phyloP scores from a whole-genome alignment of 2,797 vertebrate genomes.

The Semaprochilodus insignis region DNA sequence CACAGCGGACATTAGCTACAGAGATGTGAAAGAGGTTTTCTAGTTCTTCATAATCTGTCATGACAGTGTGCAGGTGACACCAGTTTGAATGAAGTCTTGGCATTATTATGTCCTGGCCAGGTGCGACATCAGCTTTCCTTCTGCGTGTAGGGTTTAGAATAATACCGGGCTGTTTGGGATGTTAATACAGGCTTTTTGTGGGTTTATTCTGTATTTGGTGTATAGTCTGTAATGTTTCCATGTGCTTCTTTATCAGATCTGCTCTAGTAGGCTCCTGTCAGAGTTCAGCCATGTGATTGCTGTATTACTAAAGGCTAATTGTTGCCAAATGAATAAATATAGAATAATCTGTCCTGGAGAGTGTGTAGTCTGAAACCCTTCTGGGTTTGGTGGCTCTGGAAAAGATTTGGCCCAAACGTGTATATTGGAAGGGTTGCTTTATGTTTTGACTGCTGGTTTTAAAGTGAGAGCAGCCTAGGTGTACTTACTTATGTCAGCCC shows the following conservation, averaged over 20 bases:
- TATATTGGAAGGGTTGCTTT: no score
- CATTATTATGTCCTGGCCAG: not conserved
- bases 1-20: not conserved
- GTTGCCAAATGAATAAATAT: not conserved
- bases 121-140: not conserved
- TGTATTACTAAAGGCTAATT: not conserved
- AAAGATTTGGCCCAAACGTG: no score
- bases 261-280: not conserved
- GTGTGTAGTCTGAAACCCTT: no score
- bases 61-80: conserved; percentile 22
- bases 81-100: conserved; percentile 37
- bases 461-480: no score
- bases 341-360: not conserved
- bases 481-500: not conserved
- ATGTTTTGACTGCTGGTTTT: no score
- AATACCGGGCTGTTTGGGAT: no score
- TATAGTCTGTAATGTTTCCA: not conserved
- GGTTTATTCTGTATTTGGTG: not conserved
- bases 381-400: no score
- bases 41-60: not conserved
- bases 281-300: not conserved
- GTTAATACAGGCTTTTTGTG: no score
- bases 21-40: not conserved
- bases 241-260: not conserved
- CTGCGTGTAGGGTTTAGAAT: no score